Evolutionary conservation across 1,140 invertebrate genomes (phyloP).

Genomic region (Hylaeus volcanicus): DNA sequence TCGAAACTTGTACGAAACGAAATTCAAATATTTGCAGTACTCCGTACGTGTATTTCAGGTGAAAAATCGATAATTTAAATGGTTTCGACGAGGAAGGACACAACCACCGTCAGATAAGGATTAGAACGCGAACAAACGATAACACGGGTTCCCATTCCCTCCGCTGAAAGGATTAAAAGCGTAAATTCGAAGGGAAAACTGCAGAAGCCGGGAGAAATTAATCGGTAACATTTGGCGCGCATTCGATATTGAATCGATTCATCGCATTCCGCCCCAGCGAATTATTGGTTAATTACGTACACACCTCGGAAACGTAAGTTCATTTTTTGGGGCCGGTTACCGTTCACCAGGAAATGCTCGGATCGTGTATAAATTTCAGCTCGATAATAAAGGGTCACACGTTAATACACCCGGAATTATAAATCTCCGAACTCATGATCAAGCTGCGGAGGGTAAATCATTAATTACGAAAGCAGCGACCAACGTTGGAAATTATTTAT

Average conservation of each 20-base stretch:
- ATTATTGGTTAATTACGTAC: slow-evolving; percentile 9
- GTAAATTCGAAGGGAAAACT: background rate
- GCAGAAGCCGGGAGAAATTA: background rate
- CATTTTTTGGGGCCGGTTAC: background rate
- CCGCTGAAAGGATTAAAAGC: background rate
- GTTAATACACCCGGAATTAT: slow-evolving; percentile 37
- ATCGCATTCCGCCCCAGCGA: background rate
- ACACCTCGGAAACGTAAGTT: background rate
- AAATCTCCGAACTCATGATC: slow-evolving; percentile 32
- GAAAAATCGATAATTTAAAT: too few relatives aligned
- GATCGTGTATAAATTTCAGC: background rate
- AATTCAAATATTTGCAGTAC: too few relatives aligned
- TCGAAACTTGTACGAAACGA: too few relatives aligned
- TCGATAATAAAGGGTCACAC: slow-evolving; percentile 27
- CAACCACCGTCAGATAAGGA: too few relatives aligned
- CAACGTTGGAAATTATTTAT: slow-evolving; percentile 25
- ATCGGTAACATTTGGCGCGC: slow-evolving; percentile 32
- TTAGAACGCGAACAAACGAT: too few relatives aligned
- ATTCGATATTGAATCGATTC: background rate
- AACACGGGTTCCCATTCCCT: too few relatives aligned
- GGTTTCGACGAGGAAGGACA: too few relatives aligned
- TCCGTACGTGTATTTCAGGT: too few relatives aligned
- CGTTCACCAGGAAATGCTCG: background rate
- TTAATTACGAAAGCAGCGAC: slow-evolving; percentile 36
- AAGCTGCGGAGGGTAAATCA: background rate